phyloP scores from a whole-genome alignment of 2,113 vertebrate genomes.

The Oncorhynchus kisutch region DNA sequence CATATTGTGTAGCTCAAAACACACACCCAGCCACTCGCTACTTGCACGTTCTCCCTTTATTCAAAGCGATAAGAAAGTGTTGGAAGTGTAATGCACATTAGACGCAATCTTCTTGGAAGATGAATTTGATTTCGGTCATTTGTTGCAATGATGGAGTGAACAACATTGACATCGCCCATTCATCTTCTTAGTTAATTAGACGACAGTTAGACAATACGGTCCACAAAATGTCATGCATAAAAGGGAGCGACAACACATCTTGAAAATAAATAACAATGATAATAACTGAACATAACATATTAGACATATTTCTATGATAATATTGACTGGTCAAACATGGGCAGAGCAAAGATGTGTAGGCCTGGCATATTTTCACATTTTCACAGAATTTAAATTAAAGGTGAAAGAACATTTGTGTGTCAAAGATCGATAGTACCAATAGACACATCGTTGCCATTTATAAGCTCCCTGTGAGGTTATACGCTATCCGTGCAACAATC shows the following conservation, averaged over 20 bases:
- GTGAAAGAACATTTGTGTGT: constrained; percentile 17
- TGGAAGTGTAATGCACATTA: not conserved
- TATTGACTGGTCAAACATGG: not conserved
- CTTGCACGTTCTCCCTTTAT: not conserved
- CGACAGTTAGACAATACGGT: no score
- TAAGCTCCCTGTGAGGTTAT: constrained; percentile 23
- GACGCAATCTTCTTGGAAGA: no score
- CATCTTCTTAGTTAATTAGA: no score
- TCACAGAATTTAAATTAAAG: constrained; percentile 25
- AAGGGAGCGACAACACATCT: no score
- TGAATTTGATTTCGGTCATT: no score
- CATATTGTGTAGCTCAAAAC: not conserved
- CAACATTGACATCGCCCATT: no score
- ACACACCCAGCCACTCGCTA: not conserved
- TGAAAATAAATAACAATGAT: no score
- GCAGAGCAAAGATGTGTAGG: not conserved
- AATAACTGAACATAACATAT: not conserved
- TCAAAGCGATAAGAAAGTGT: not conserved
- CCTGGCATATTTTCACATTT: not conserved
- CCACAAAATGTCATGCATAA: no score
- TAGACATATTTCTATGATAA: not conserved
- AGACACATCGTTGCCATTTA: constrained; percentile 36
- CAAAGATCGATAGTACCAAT: constrained; percentile 41
- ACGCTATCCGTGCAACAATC: constrained; percentile 26
- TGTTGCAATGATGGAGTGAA: no score